phyloP scores from a whole-genome alignment of 2,888 invertebrate species.

The Globia sparganii region DNA sequence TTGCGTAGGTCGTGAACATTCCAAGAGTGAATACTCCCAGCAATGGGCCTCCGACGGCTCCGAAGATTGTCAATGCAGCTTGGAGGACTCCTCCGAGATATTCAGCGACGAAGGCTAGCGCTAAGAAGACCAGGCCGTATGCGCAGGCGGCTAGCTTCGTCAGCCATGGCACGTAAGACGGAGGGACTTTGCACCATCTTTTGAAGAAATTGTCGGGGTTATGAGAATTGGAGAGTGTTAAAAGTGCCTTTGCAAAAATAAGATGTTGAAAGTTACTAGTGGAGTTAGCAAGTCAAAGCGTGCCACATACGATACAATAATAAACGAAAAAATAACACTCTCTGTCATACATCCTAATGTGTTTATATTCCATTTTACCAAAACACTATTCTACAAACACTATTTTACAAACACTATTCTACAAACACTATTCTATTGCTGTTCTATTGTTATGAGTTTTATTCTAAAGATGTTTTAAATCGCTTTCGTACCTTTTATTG shows the following conservation, averaged over 20 bases:
- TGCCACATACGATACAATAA: constrained; percentile 3
- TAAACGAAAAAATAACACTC: not conserved
- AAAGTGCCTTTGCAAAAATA: not conserved
- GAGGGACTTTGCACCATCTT: constrained; percentile 81
- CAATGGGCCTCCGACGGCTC: constrained; percentile 96
- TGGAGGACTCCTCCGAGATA: constrained; percentile 96
- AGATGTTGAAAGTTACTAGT: not conserved
- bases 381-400: not conserved
- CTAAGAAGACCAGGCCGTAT: constrained; percentile 94
- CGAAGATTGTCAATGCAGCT: constrained; percentile 96
- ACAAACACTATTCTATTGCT: not conserved
- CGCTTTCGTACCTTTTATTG: constrained; percentile 28
- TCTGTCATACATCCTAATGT: not conserved
- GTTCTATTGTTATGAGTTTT: not conserved
- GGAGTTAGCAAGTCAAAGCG: not conserved
- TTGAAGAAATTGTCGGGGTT: not conserved
- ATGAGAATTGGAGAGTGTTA: not conserved
- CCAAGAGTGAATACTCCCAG: constrained; percentile 96
- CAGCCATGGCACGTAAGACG: constrained; percentile 85
- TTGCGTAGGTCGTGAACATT: constrained; percentile 94
- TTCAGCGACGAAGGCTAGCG: constrained; percentile 95
- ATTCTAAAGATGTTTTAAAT: not conserved
- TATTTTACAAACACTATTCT: not conserved
- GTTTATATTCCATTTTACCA: too few relatives aligned
- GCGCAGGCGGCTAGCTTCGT: constrained; percentile 93